These are phyloP conservation scores for Brachionus sp. DNA, from an alignment of 1,140 invertebrate species.

Conservation along the genomic window DNA sequence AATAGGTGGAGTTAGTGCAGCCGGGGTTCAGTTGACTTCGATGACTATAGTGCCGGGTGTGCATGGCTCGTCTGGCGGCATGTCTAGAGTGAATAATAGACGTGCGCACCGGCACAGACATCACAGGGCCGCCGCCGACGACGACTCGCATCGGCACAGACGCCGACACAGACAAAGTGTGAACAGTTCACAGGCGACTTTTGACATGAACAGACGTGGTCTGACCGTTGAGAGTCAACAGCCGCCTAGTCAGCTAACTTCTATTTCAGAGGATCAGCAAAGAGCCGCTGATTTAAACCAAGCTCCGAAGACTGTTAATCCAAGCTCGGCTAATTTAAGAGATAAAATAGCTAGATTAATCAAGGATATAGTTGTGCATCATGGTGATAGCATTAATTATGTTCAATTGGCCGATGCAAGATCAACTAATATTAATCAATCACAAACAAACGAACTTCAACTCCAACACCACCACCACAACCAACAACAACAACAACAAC, in stretches of 20 bases:
- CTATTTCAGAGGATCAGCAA: not conserved
- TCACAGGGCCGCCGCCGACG: not conserved
- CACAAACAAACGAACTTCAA: not conserved
- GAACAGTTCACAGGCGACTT: not conserved
- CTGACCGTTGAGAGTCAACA: not conserved
- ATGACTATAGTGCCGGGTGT: not conserved
- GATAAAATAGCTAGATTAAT: constrained; percentile 19
- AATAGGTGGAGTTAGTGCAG: too few relatives aligned
- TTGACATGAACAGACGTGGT: not conserved
- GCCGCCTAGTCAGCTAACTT: not conserved
- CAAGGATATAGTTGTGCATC: constrained; percentile 43
- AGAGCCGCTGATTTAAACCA: not conserved
- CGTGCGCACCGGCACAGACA: not conserved
- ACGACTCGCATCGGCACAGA: not conserved
- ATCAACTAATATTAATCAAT: not conserved
- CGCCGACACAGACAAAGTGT: not conserved
- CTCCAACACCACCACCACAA: not conserved
- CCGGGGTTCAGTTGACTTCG: not conserved
- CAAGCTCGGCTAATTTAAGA: constrained; percentile 5
- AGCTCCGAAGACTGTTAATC: not conserved
- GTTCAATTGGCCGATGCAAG: constrained; percentile 22
- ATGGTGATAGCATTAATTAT: constrained; percentile 40
- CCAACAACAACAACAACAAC: not conserved
- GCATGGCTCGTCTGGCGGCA: not conserved
- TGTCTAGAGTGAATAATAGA: not conserved